Evolutionary conservation across 2,888 invertebrate genomes (phyloP).

Genomic region (Dorcus parallelipipedus): DNA sequence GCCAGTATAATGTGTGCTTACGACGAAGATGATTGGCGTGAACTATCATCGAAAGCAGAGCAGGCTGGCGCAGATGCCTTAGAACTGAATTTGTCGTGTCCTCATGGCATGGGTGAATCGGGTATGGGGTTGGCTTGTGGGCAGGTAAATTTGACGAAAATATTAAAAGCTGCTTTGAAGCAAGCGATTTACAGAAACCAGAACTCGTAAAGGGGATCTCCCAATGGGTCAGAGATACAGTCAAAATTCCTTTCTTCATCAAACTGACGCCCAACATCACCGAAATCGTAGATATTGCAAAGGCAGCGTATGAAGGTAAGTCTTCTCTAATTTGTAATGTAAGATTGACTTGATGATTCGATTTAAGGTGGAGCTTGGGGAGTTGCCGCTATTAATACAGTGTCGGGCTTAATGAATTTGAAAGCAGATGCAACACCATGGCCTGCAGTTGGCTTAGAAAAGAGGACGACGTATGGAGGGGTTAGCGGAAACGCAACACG

Average conservation of each 20-base stretch:
- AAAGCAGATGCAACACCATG: conserved; percentile 80
- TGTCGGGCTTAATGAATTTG: conserved; percentile 90
- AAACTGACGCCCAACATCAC: conserved; percentile 98
- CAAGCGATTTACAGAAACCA: conserved; percentile 62
- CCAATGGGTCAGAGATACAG: conserved; percentile 80
- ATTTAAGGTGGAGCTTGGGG: conserved; percentile 82
- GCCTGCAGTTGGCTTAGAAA: conserved; percentile 83
- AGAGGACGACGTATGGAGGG: conserved; percentile 90
- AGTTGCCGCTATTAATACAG: conserved; percentile 96
- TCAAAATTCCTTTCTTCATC: conserved; percentile 93
- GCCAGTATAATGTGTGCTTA: conserved; percentile 95
- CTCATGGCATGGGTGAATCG: conserved; percentile 97
- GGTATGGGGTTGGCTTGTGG: conserved; percentile 99
- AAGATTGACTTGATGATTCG: neutral
- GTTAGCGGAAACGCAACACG: conserved; percentile 89
- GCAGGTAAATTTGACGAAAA: conserved; percentile 58
- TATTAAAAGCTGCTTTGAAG: neutral
- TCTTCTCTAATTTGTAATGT: neutral
- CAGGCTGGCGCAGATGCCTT: conserved; percentile 88
- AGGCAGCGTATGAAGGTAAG: conserved; percentile 81
- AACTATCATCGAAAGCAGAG: conserved; percentile 73
- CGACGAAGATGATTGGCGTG: conserved; percentile 83
- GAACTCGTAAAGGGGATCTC: conserved; percentile 85
- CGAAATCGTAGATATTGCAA: conserved; percentile 83
- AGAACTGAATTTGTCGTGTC: conserved; percentile 95